These are phyloP conservation scores for Heterochromis multidens DNA, from an alignment of 2,113 vertebrate genomes.

Conservation along the genomic window DNA sequence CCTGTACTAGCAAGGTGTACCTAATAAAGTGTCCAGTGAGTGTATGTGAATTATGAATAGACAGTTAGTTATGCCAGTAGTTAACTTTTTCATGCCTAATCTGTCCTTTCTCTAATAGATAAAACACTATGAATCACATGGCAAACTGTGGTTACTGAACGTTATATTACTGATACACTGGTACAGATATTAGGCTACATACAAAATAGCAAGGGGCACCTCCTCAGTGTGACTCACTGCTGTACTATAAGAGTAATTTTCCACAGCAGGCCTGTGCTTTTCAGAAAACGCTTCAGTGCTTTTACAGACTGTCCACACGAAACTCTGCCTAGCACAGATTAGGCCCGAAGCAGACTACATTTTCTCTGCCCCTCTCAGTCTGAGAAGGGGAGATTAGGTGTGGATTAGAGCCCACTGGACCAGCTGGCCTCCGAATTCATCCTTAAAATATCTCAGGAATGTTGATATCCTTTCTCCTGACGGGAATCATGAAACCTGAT, in stretches of 20 bases:
- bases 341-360: conserved; percentile 11
- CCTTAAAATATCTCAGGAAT: conserved; percentile 71
- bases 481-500: conserved; percentile 24
- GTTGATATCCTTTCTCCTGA: conserved; percentile 39
- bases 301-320: background rate
- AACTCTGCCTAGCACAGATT: conserved; percentile 20
- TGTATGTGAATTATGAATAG: background rate
- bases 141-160: background rate
- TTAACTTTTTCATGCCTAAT: background rate
- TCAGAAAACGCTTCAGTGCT: background rate
- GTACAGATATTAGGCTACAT: background rate
- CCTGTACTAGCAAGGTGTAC: background rate
- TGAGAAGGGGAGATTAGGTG: conserved; percentile 45
- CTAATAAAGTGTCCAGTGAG: background rate
- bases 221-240: background rate
- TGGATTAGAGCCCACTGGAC: conserved; percentile 61
- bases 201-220: background rate
- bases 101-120: background rate
- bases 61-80: background rate
- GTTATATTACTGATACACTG: background rate
- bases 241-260: background rate
- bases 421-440: conserved; percentile 65
- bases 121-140: background rate
- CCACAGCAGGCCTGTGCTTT: background rate
- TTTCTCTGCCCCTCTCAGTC: conserved; percentile 32